phyloP scores from a whole-genome alignment of 2,113 vertebrate species.

The Todiramphus saurophagus region DNA sequence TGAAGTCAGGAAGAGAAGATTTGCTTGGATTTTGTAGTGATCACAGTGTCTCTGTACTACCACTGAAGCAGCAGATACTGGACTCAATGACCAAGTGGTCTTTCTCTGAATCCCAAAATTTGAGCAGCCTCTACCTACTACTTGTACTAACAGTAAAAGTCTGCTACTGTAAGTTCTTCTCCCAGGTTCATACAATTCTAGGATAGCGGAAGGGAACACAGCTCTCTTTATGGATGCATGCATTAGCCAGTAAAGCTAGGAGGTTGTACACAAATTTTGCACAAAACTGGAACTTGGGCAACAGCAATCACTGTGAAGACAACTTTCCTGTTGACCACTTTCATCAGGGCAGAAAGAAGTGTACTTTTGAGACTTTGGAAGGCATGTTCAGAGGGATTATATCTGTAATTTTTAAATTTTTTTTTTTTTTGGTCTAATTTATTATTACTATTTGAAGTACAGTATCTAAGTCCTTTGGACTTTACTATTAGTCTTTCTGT shows the following conservation, averaged over 20 bases:
- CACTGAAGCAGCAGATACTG: background rate
- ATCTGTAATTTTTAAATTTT: background rate
- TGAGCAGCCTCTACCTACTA: background rate
- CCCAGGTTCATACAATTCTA: background rate
- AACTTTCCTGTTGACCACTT: background rate
- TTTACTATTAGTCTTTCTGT: background rate
- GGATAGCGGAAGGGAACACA: background rate
- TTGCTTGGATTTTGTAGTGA: background rate
- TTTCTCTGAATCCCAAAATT: background rate
- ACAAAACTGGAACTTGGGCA: background rate
- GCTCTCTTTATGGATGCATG: background rate
- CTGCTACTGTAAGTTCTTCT: background rate
- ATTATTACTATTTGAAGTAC: background rate
- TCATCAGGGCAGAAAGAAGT: background rate
- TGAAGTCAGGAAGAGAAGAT: background rate
- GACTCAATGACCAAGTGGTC: background rate
- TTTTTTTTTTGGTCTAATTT: background rate
- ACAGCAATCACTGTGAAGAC: background rate
- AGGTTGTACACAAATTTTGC: background rate
- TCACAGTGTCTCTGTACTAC: background rate
- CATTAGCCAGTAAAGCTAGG: background rate
- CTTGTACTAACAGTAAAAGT: background rate
- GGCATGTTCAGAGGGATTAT: rapidly evolving
- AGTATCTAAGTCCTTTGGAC: background rate
- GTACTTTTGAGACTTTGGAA: background rate